Base-by-base conservation (phyloP, 2,797 vertebrate species). In the Pseudotriccus pelzelni region DNA sequence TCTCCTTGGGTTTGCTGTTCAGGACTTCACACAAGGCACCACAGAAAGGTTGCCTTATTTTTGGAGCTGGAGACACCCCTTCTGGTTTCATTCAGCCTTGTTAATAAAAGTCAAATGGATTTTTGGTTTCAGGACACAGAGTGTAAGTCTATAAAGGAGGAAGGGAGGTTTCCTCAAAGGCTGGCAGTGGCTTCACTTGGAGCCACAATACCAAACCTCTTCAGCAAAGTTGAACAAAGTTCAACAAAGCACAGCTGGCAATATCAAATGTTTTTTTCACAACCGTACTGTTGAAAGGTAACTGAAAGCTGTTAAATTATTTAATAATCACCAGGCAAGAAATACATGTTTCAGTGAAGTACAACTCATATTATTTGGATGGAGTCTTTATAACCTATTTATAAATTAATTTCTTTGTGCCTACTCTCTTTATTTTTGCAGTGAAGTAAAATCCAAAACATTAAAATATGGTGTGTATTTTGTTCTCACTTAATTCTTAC, bases 1-100 rank as follows among this genome's bases (percentile, higher is more conserved):
- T 66, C 9, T 39, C 43, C 34, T 68, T 7, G 0, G 22, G 4
- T 30, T 80, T 8, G 0, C 39, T 73, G 12, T 18, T 85, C 62
- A 12, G 28, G 30, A 25, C 6, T 2, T 66, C 32, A 77, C 1
- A 1, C 16, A 44, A 58, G 13, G 12, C 43, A 22, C 21, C 36
- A 44, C 3, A 4, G 59, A 73, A 79, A 91, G 8, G 3, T 12
- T 0, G 0, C 13, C 41, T 55, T n/a, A 12, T 34, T 72, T 91
- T 50, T 72, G 23, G n/a, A 62, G 27, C 2, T 55, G 25, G 25
- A 69, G 18, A 13, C 36, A 58, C 5, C 3, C 6, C 53, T 79
- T 60, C 30, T 36, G 7, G 7, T 43, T 93, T 74, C 30, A 62
- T 63, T 87, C 23, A 72, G 8, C 22, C 36, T 85, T 64, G 13